Evolutionary conservation across 2,797 vertebrate species (phyloP), one percentile per base, ranked within the genome.

Genomic region (Melanogrammus aeglefinus): DNA sequence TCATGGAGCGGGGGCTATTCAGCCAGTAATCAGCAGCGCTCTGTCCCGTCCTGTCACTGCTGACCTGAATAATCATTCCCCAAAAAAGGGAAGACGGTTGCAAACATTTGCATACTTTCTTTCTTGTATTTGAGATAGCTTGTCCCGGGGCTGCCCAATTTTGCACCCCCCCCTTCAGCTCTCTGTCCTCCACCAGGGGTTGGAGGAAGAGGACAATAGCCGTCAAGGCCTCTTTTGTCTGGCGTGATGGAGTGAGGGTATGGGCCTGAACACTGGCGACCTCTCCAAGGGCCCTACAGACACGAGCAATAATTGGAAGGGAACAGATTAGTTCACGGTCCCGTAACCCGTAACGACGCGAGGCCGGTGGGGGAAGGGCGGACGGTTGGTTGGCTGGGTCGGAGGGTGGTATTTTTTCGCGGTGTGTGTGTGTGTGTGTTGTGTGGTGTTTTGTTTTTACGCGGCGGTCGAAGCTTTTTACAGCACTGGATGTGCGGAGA

Each of bases 341-440:
- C 77, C 1, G 74, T 79, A 87, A 78, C 73, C 91, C 90, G 91
- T 91, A 81, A 74, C 77, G 78, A 90, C 89, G 87, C 29, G 80
- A 72, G 85, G 79, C 83, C 82, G 74, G 87, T 84, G 85, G 84
- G 76, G 44, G 82, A 72, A 86, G 80, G 87, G 82, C 83, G 83
- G 74, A 88, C 83, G 85, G 85, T 83, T 88, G 85, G 85, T 83
- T 88, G 72, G 74, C 86, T 78, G 77, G 84, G 81, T 83, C 86
- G 89, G 87, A 88, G 86, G 85, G 87, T 87, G 86, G 80, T 80
- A 78, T 80, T 82, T 83, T 84, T 86, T 33, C 31, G 31, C 85
- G 88, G 90, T 93, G 93, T 93, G 90, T 91, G 88, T 63, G 24
- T 86, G 88, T 92, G 90, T 93, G 93, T 93, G 90, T 91, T 93